Evolutionary conservation across 1,140 invertebrate genomes (phyloP).

Genomic region (Pristionchus pacificus): DNA sequence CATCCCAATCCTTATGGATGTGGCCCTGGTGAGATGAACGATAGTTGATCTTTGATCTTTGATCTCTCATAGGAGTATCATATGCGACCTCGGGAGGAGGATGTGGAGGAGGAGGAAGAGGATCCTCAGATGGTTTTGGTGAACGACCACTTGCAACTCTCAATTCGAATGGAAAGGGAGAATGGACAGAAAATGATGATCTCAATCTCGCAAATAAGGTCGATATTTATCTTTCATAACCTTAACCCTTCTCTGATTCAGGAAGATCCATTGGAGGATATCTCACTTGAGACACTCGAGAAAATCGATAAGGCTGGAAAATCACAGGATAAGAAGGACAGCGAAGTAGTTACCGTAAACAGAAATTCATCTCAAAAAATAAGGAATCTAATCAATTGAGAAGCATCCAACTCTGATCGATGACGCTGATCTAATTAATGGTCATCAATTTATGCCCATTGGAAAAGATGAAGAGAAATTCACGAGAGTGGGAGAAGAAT

Average conservation of each 20-base stretch:
- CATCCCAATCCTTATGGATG: neutral
- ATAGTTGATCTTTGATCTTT: too few relatives aligned
- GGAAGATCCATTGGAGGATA: neutral
- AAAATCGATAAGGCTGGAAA: neutral
- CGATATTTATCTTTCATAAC: neutral
- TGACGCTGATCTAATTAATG: neutral
- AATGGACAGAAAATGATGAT: neutral
- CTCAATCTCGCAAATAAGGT: neutral
- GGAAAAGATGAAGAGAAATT: neutral
- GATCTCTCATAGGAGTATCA: too few relatives aligned
- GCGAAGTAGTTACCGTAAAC: neutral
- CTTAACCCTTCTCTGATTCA: neutral
- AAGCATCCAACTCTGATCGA: neutral
- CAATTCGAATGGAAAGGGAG: neutral
- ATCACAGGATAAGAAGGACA: neutral
- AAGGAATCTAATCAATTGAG: neutral
- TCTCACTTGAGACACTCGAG: neutral
- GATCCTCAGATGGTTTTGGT: neutral
- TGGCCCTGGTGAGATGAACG: neutral
- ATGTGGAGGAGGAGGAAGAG: neutral
- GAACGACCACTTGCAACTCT: neutral
- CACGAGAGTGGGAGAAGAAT: neutral
- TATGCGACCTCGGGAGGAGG: too few relatives aligned
- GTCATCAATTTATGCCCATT: neutral
- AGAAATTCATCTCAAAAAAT: neutral